Base-by-base conservation (phyloP, 2,797 vertebrate genomes). In the Ptychadena robeensis region DNA sequence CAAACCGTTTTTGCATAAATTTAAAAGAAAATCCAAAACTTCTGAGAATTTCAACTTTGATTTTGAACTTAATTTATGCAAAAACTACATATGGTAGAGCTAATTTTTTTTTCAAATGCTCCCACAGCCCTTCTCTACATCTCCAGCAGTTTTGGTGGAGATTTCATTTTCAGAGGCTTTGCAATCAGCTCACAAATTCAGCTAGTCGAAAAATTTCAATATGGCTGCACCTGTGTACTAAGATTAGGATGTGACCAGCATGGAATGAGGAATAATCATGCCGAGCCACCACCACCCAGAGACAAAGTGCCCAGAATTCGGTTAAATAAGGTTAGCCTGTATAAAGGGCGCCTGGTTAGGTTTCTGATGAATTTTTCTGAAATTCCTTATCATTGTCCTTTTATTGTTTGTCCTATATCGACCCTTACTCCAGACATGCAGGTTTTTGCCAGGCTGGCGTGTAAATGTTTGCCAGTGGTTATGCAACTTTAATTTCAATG, bases 401-500 rank as follows among this genome's bases (percentile, higher is more conserved):
- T 59, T 9, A 14, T 25, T 76, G 48, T 77, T 77, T 66, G 37
- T 9, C 12, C 31, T 66, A 53, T 53, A 38, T 64, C 31, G 12
- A 44, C 40, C 66, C 18, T 48, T 66, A n/a, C 25, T 22, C 44
- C 27, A 61, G 30, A 64, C 35, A 65, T 10, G 35, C 64, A 12
- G 2, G 30, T 67, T 78, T 67, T 78, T 48, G 6, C 40, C 75
- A n/a, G 3, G 25, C 31, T 25, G n/a, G n/a, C 32, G 32, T 32
- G 74, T 63, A 77, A 77, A 66, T 77, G 37, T 77, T 66, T 66
- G 37, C 75, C 22, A 44, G 6, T 11, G 5, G 30, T 67, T 40
- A 34, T 34, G 30, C 32, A 48, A 67, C 12, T 37, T 77, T 76
- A 10, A 65, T 44, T 66, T 9, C 44, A 7, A 65, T 2, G 6